Conservation (phyloP, 2,113 vertebrate genomes). For the Syngnathus floridae region DNA sequence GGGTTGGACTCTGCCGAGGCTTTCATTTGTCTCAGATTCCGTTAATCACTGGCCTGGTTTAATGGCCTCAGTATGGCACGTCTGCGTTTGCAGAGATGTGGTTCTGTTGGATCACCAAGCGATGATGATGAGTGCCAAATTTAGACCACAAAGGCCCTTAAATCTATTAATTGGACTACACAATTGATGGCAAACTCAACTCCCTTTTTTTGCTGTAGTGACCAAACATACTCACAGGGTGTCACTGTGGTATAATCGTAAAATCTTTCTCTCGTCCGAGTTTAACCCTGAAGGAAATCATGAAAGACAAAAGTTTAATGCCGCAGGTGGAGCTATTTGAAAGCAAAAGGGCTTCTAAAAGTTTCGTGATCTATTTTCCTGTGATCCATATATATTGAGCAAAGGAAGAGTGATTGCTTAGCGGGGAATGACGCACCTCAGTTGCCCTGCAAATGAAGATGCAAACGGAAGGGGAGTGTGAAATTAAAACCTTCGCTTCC, state of each 20-base stretch:
- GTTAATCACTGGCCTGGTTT: too few species aligned
- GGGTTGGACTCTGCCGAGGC: too few species aligned
- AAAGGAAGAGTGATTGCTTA: constrained; percentile 57
- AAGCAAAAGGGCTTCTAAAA: constrained; percentile 52
- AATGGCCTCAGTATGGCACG: too few species aligned
- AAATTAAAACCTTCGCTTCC: constrained; percentile 60
- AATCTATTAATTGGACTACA: not conserved
- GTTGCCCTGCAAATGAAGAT: constrained; percentile 52
- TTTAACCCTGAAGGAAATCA: constrained; percentile 40
- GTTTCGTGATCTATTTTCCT: constrained; percentile 64
- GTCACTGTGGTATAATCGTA: constrained; percentile 64
- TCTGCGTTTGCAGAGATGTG: too few species aligned
- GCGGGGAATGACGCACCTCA: constrained; percentile 48
- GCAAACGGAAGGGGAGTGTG: constrained; percentile 50
- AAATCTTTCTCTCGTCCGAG: constrained; percentile 23
- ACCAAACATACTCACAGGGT: constrained; percentile 45
- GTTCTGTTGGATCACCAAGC: too few species aligned
- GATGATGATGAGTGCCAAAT: too few species aligned
- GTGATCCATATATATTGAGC: constrained; percentile 65
- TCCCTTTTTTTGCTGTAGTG: constrained; percentile 22
- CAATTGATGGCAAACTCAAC: too few species aligned
- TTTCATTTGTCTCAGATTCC: too few species aligned
- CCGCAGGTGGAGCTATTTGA: constrained; percentile 45
- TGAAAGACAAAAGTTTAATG: constrained; percentile 54
- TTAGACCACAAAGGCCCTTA: too few species aligned